Percentiles rank a stretch among this genome's conserved stretches.
phyloP scores from a whole-genome alignment of 1,140 invertebrate genomes.

The Lordiphosa mommai region DNA sequence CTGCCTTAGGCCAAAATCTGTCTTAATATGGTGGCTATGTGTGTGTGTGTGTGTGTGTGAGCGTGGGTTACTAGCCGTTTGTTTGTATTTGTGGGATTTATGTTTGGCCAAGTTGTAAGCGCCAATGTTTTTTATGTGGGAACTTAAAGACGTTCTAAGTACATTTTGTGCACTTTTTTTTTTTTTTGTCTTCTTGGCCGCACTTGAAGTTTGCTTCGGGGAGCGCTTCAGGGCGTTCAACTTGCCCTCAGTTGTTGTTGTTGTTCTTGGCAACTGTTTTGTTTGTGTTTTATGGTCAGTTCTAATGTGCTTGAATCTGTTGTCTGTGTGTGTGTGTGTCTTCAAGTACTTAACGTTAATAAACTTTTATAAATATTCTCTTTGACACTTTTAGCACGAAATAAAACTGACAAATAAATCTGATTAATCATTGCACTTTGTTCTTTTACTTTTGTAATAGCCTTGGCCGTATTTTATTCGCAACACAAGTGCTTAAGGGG shows the following conservation, averaged over 20 bases:
- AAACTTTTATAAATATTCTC: conserved; percentile 78
- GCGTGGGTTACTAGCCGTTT: conserved; percentile 7
- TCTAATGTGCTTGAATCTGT: conserved; percentile 52
- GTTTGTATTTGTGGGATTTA: conserved; percentile 65
- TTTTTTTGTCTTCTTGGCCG: conserved; percentile 33
- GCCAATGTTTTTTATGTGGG: conserved; percentile 66
- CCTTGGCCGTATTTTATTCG: conserved; percentile 45
- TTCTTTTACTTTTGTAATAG: conserved; percentile 52
- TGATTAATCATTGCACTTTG: conserved; percentile 78
- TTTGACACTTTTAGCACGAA: conserved; percentile 78
- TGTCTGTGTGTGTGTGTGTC: conserved; percentile 23
- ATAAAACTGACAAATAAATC: conserved; percentile 78
- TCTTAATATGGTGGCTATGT: conserved; percentile 58
- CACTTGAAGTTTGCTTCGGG: conserved; percentile 59
- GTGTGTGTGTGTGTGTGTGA: conserved; percentile 23
- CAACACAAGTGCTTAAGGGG: background rate
- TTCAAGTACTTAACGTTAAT: conserved; percentile 73
- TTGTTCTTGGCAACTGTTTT: conserved; percentile 70
- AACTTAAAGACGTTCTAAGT: conserved; percentile 69
- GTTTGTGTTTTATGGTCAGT: conserved; percentile 75
- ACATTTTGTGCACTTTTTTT: conserved; percentile 57
- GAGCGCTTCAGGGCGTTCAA: conserved; percentile 56
- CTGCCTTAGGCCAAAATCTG: conserved; percentile 65
- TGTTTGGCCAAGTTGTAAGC: conserved; percentile 61
- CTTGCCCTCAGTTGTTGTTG: conserved; percentile 39